Conservation (phyloP, 1,140 invertebrate genomes). For the Thrips palmi region DNA sequence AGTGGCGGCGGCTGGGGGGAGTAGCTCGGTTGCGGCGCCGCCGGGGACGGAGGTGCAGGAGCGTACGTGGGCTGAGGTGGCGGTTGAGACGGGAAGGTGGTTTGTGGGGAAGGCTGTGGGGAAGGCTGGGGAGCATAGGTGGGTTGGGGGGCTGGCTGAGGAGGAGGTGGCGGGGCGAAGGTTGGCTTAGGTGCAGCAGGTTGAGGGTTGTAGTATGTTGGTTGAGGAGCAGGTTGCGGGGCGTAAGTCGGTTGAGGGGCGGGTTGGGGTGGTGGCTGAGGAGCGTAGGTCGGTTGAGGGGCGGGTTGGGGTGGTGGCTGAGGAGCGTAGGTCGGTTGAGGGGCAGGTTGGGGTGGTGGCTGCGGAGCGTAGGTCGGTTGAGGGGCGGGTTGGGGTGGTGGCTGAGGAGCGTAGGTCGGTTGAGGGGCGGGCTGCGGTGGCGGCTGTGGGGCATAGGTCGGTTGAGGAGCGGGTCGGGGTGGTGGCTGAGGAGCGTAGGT, state of each 20-base stretch:
- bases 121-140: conserved; percentile 7
- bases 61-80: no score
- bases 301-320: conserved; percentile 10
- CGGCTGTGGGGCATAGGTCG: conserved; percentile 8
- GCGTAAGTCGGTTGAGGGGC: conserved; percentile 11
- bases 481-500: conserved; percentile 7
- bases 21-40: conserved; percentile 2
- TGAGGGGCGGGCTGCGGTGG: conserved; percentile 12
- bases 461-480: conserved; percentile 1
- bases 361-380: conserved; percentile 4
- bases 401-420: conserved; percentile 9
- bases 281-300: conserved; percentile 10
- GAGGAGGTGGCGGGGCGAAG: conserved; percentile 10
- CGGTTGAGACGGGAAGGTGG: background rate
- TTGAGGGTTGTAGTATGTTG: no score
- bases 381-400: conserved; percentile 11
- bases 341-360: background rate
- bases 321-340: background rate
- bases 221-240: conserved; percentile 11
- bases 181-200: no score
- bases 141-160: conserved; percentile 11
- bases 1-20: conserved; percentile 1
- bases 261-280: conserved; percentile 10
- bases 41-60: no score
- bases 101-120: background rate